phyloP scores from a whole-genome alignment of 2,888 invertebrate genomes.

The Julus scandinavius region DNA sequence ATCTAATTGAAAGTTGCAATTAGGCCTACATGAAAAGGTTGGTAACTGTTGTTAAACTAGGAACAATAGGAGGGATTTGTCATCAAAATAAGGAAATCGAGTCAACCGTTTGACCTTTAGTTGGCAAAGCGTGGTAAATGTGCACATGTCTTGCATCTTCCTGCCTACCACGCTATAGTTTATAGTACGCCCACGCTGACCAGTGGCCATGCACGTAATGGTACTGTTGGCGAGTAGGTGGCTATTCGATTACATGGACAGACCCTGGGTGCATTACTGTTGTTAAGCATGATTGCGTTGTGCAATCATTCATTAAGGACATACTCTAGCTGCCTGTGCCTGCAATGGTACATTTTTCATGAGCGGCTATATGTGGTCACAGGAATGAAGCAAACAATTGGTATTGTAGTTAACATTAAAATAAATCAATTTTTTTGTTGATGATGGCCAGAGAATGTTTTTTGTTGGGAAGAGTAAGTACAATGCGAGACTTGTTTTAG shows the following conservation, averaged over 20 bases:
- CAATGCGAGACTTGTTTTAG: no score
- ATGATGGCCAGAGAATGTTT: no score
- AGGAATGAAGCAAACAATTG: no score
- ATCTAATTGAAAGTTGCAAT: not conserved
- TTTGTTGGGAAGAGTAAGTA: no score
- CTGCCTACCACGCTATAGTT: not conserved
- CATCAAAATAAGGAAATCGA: constrained; percentile 35
- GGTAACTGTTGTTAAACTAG: not conserved
- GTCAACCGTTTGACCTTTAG: not conserved
- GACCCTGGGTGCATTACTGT: not conserved
- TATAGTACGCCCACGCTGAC: not conserved
- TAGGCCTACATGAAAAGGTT: not conserved
- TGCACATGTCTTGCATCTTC: not conserved
- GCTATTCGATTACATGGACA: not conserved
- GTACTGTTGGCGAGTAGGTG: not conserved
- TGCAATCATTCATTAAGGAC: not conserved
- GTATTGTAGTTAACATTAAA: no score
- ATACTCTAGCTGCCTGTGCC: no score
- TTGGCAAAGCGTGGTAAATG: not conserved
- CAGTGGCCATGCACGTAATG: not conserved
- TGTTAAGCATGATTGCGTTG: not conserved
- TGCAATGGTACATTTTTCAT: no score
- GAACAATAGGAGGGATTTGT: not conserved
- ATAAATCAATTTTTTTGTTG: no score
- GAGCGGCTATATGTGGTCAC: no score